Base-by-base conservation (phyloP, 2,797 vertebrate species). In the Platalea minor region DNA sequence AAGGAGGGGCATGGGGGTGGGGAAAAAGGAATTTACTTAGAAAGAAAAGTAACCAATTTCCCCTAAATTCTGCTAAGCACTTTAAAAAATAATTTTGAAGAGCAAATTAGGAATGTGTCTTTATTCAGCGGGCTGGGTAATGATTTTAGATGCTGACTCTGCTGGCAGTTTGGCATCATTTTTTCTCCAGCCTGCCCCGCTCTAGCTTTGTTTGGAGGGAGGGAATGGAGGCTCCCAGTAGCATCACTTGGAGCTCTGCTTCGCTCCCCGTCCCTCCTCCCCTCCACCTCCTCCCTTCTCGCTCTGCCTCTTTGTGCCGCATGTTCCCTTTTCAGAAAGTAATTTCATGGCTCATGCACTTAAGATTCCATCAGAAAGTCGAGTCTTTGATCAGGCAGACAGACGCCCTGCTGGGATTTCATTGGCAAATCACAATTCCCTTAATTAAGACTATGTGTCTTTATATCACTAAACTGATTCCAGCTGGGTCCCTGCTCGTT, bases 331-430 rank as follows among this genome's bases (percentile, higher is more conserved):
- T 96, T 95, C 92, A 85, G 89, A 97, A 98, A 98, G 97, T 97
- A 98, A 98, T 98, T 98, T 98, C 98, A 98, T 98, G 98, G 98
- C 98, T 98, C 96, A 88, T 98, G 98, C 97, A 94, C 97, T 98
- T 97, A 97, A 98, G 98, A 98, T 98, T 98, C 98, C 98, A 98
- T 98, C 97, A 98, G 97, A 97, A 98, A 98, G 97, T 96, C 39
- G 76, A 97, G 96, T 88, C 95, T 97, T 98, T 98, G 96, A 97
- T 98, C 97, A 96, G 97, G 96, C 96, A 96, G 97, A 97, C 92
- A 97, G 97, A 97, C 41, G 2, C 91, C 98, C 98, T 97, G 97
- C 98, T 98, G 98, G 95, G 98, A 78, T 91, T 97, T 98, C 97
- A 97, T 97, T 98, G 98, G 97, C 97, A 98, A 98, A 98, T 98